Base-by-base conservation (phyloP, 2,797 vertebrate genomes). In the Sebastes trivittatus region DNA sequence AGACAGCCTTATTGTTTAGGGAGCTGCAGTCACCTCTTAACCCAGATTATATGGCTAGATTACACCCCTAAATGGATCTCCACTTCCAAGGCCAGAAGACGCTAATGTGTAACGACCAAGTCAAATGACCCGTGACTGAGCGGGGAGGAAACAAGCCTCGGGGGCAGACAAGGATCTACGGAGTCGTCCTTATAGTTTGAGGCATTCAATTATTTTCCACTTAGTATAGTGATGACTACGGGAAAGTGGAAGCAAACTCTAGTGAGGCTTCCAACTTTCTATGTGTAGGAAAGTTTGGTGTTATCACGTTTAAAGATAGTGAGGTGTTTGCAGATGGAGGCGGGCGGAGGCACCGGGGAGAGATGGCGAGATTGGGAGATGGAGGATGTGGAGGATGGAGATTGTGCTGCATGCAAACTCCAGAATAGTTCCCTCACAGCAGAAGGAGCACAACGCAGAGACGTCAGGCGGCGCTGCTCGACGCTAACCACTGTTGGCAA, bases 401-500 rank as follows among this genome's bases (percentile, higher is more conserved):
- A 66, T 20, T 20, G 75, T 59, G 64, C n/a, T n/a, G 86, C 81
- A 77, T 89, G 63, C 63, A 78, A 81, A 86, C 77, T 80, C 67
- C 16, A 69, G 59, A 68, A 11, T 77, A 62, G 67, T 82, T 80
- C 82, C 86, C 86, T 89, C 80, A 80, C 89, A 87, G 84, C 77
- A 83, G 79, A 64, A 75, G 74, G 83, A 78, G 58, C 38, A 60
- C 60, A 76, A 74, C 13, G 29, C 75, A 34, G 83, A 88, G 81
- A 79, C 52, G 36, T 88, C 87, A 88, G 81, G 71, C 78, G 59
- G 76, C 30, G 65, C 46, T 16, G 76, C 42, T 81, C 55, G 30
- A 92, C 73, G 77, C 75, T 92, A 94, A 95, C 87, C 73, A 71
- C 82, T 80, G 85, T 80, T 94, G 95, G 90, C 94, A 95, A 88